These are phyloP conservation scores for Fulica atra DNA, from an alignment of 2,113 vertebrate genomes.

Conservation along the genomic window DNA sequence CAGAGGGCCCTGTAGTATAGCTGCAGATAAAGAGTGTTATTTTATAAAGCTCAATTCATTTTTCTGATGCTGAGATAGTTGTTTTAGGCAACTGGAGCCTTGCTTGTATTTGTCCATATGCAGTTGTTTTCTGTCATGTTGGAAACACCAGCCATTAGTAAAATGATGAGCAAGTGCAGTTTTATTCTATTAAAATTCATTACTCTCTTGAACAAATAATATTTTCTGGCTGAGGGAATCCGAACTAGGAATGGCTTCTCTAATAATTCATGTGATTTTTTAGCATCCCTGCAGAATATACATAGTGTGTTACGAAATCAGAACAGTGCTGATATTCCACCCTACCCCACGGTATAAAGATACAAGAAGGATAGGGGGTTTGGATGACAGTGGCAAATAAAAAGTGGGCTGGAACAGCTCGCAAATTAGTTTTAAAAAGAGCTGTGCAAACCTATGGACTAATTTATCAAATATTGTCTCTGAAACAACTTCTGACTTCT, in stretches of 20 bases:
- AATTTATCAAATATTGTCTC: not conserved
- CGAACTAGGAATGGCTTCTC: not conserved
- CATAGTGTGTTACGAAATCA: not conserved
- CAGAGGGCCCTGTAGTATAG: slow-evolving; percentile 66
- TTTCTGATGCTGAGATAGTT: not conserved
- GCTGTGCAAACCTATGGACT: not conserved
- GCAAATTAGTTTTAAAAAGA: not conserved
- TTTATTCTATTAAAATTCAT: not conserved
- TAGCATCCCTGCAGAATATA: not conserved
- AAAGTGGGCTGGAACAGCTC: not conserved
- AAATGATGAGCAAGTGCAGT: not conserved
- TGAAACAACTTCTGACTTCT: not conserved
- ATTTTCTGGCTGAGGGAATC: not conserved
- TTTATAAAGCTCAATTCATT: not conserved
- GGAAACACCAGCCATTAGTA: not conserved
- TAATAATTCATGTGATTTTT: not conserved
- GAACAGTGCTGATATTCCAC: not conserved
- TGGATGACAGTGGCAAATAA: not conserved
- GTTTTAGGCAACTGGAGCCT: not conserved
- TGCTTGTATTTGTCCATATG: not conserved
- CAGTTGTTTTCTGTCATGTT: not conserved
- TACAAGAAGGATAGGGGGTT: not conserved
- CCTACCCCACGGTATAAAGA: not conserved
- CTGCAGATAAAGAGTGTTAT: not conserved
- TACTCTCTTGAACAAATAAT: not conserved